Evolutionary conservation across 2,113 vertebrate genomes (phyloP), one percentile per base, ranked within the genome.

Genomic region (Chionodraco myersi): DNA sequence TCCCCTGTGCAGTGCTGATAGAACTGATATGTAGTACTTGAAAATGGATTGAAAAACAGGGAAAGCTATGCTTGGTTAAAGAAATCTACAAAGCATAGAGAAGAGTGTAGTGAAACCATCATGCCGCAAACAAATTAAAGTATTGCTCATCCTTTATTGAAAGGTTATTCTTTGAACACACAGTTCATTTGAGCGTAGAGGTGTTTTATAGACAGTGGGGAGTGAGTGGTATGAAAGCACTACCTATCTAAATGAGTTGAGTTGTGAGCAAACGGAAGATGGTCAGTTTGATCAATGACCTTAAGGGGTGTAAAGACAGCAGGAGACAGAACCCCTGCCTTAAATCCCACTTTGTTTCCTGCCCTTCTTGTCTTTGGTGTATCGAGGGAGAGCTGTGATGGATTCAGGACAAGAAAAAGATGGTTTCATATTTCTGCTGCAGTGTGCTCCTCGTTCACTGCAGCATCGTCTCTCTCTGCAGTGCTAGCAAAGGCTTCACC

Each of bases 401-500:
- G 69, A 79, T 47, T 16, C n/a, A 58, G 56, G 77, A 48, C 62
- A 72, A 54, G 51, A 68, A 48, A 66, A 71, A 82, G 79, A 77
- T 64, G 77, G 91, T 92, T 89, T 92, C 84, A 85, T 71, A 81
- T 92, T 91, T 90, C 90, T 85, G 18, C 91, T 92, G 92, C 90
- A 92, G 82, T 89, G 62, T 78, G 72, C 74, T 85, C 72, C 52
- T 63, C 67, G 60, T 80, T 73, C 70, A 87, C 89, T 90, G 88
- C 89, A 84, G 82, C 81, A 75, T 66, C 54, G 70, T 84, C 77
- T 58, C 45, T 80, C 76, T 53, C 80, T 83, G 88, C 87, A 89
- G 86, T 86, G 81, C 44, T 36, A 69, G 36, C 68, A 79, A 70
- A 71, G 30, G 63, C 75, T 85, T 84, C 59, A 68, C 72, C 75